Percentiles rank a stretch among this genome's conserved stretches.
Conservation (phyloP, 2,888 invertebrate genomes). For the Drosophila algonquin region DNA sequence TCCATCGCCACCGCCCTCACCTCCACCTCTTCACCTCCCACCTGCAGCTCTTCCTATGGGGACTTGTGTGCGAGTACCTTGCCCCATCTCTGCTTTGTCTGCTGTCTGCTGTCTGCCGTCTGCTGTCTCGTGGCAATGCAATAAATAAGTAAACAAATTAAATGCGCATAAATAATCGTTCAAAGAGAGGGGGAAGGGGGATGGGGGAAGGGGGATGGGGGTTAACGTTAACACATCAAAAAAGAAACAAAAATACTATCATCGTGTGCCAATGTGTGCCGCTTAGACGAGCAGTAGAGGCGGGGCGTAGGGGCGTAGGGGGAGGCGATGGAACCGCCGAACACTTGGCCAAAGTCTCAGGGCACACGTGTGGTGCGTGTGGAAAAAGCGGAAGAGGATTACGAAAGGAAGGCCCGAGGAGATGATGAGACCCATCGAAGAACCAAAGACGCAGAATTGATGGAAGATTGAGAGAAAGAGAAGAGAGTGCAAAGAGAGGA, state of each 20-base stretch:
- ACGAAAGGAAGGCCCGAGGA: background rate
- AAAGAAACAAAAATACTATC: slow-evolving; percentile 15
- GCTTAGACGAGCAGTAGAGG: background rate
- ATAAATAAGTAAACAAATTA: slow-evolving; percentile 64
- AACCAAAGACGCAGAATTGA: slow-evolving; percentile 12
- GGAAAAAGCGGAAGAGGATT: slow-evolving; percentile 7
- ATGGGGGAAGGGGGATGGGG: too few relatives aligned
- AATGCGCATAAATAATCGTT: slow-evolving; percentile 55
- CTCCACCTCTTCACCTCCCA: too few relatives aligned
- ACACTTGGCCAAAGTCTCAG: slow-evolving; percentile 36
- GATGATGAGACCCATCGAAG: background rate
- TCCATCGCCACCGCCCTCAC: background rate
- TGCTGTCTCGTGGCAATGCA: slow-evolving; percentile 40
- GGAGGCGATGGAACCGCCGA: background rate
- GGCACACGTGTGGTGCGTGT: slow-evolving; percentile 34
- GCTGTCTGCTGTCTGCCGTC: background rate
- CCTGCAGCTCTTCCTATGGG: background rate
- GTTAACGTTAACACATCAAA: slow-evolving; percentile 50
- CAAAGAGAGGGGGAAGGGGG: slow-evolving; percentile 10
- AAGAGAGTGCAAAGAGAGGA: slow-evolving; percentile 7
- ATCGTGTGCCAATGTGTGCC: slow-evolving; percentile 32
- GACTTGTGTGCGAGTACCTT: background rate
- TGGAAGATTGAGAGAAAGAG: slow-evolving; percentile 4
- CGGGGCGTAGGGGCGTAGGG: fast-evolving
- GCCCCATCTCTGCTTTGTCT: background rate